Evolutionary conservation across 53 echinoderm and acorn worm species (phyloP).

Genomic region (Mesocentrotus franciscanus): DNA sequence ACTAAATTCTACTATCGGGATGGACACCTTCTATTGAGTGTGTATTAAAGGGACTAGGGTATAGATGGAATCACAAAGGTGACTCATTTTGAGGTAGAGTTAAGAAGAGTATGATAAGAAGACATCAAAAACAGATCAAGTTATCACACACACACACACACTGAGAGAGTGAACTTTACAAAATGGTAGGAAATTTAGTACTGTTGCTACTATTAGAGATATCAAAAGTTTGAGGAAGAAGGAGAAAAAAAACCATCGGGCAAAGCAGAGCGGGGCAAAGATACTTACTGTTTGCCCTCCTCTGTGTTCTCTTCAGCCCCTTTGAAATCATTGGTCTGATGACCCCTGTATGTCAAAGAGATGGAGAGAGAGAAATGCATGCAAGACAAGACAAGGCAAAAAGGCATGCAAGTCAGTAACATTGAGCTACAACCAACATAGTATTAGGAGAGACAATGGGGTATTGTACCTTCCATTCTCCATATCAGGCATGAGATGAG

Average conservation of each 20-base stretch:
- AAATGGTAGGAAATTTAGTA: conserved; percentile 28
- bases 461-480: neutral
- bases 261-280: conserved; percentile 37
- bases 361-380: conserved; percentile 41
- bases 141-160: conserved; percentile 20
- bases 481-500: neutral
- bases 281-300: conserved; percentile 88
- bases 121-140: neutral
- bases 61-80: neutral
- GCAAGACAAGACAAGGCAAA: conserved; percentile 60
- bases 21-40: neutral
- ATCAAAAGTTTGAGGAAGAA: neutral
- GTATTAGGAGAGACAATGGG: neutral
- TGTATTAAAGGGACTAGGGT: neutral
- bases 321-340: conserved; percentile 85
- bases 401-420: conserved; percentile 58
- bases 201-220: neutral
- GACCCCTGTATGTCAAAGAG: conserved; percentile 77
- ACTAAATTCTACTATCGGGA: neutral
- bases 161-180: neutral
- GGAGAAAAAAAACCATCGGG: neutral
- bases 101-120: neutral
- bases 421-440: neutral
- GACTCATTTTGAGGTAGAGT: neutral
- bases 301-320: conserved; percentile 79